Evolutionary conservation across 2,797 vertebrate species (phyloP).

Genomic region (Cercopithecus diana): DNA sequence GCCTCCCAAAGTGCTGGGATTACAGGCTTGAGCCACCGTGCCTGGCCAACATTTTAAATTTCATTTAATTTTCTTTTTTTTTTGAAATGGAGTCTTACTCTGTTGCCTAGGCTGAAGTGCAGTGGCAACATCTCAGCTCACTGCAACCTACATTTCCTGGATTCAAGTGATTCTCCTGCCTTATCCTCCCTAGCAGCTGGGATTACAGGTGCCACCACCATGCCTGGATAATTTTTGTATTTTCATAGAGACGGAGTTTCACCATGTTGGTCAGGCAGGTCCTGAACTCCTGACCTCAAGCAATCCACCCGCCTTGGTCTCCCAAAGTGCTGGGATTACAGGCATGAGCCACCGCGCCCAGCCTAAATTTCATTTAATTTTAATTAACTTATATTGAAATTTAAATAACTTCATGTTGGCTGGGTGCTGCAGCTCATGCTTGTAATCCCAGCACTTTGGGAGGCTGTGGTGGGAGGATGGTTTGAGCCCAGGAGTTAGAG

Average conservation of each 20-base stretch:
- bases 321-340: not conserved
- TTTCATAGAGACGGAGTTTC: too few species aligned
- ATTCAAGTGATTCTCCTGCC: not conserved
- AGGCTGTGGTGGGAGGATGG: too few species aligned
- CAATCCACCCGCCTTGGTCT: not conserved
- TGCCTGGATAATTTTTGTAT: not conserved
- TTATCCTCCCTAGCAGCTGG: not conserved
- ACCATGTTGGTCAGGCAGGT: not conserved
- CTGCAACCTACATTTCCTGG: not conserved
- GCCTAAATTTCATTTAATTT: too few species aligned
- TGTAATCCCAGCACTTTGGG: too few species aligned
- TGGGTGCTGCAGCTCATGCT: too few species aligned
- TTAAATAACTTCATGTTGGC: too few species aligned
- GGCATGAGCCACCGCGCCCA: not conserved
- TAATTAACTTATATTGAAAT: too few species aligned
- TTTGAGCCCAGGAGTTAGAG: too few species aligned
- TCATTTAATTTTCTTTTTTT: not conserved
- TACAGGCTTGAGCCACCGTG: too few species aligned
- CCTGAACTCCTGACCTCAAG: not conserved
- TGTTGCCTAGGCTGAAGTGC: not conserved
- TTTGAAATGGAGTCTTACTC: not conserved
- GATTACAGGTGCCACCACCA: not conserved
- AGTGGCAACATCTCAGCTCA: not conserved
- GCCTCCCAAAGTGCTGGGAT: too few species aligned
- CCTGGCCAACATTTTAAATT: not conserved